phyloP scores from a whole-genome alignment of 2,888 invertebrate species.

The Plebejus anna region DNA sequence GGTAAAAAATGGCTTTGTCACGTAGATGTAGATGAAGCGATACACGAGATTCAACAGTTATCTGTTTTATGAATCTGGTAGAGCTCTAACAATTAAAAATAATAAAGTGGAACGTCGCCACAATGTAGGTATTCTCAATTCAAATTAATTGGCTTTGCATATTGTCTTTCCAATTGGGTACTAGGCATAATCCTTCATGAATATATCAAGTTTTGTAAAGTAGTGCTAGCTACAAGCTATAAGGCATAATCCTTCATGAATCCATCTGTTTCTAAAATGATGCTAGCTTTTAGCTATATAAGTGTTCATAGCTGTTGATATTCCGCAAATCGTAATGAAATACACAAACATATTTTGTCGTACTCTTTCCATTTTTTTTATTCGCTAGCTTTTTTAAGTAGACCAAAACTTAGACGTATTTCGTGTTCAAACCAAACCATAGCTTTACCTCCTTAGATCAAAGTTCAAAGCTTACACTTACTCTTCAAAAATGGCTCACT shows the following conservation, averaged over 20 bases:
- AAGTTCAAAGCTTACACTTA: background rate
- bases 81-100: conserved; percentile 4
- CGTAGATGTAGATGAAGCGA: conserved; percentile 61
- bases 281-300: too few species aligned
- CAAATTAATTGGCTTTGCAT: background rate
- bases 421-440: background rate
- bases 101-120: background rate
- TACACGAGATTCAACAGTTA: conserved; percentile 58
- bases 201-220: too few species aligned
- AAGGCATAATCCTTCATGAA: background rate
- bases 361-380: background rate
- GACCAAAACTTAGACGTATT: background rate
- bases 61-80: conserved; percentile 45
- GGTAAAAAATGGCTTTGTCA: conserved; percentile 57
- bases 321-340: too few species aligned
- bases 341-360: too few species aligned
- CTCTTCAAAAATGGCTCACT: background rate
- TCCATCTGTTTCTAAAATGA: background rate
- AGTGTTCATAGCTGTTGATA: too few species aligned
- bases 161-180: background rate
- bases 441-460: background rate
- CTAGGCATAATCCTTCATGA: too few species aligned
- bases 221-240: too few species aligned
- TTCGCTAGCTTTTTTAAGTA: background rate
- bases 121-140: background rate